These are phyloP conservation scores for Phyllostomus discolor DNA, from an alignment of 2,113 vertebrate species.

Conservation along the genomic window DNA sequence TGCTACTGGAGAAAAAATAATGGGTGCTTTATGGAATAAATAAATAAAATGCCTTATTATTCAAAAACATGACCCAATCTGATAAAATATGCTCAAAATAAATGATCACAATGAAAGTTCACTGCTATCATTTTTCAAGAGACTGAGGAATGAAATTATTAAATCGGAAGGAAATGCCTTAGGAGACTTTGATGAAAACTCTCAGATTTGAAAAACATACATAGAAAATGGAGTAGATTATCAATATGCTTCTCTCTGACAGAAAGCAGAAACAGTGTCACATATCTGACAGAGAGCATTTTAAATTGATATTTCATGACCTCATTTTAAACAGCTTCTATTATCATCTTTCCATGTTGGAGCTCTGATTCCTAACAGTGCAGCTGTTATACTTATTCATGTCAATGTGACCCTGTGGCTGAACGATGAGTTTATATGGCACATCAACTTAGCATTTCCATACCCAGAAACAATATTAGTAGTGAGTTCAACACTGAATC, in stretches of 20 bases:
- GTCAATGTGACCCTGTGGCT: not conserved
- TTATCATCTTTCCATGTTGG: not conserved
- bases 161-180: not conserved
- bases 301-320: slow-evolving; percentile 37
- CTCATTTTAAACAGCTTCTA: slow-evolving; percentile 27
- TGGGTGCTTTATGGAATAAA: not conserved
- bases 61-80: slow-evolving; percentile 44
- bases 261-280: slow-evolving; percentile 28
- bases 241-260: slow-evolving; percentile 2
- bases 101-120: slow-evolving; percentile 33
- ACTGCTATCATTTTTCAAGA: slow-evolving; percentile 44
- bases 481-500: not conserved
- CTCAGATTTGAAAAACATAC: slow-evolving; percentile 14
- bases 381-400: slow-evolving; percentile 4
- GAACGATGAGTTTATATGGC: not conserved
- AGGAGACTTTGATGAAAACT: not conserved
- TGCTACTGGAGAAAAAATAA: slow-evolving; percentile 4
- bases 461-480: not conserved
- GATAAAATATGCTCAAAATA: slow-evolving; percentile 47
- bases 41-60: slow-evolving; percentile 37
- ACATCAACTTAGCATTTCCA: not conserved
- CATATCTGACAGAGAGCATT: not conserved
- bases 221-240: not conserved
- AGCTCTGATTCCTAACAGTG: slow-evolving; percentile 19
- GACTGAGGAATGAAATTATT: not conserved